Percentiles rank a stretch among this genome's conserved stretches.
Evolutionary conservation across 2,797 vertebrate genomes (phyloP).

Genomic region (Phrynocephalus forsythii): DNA sequence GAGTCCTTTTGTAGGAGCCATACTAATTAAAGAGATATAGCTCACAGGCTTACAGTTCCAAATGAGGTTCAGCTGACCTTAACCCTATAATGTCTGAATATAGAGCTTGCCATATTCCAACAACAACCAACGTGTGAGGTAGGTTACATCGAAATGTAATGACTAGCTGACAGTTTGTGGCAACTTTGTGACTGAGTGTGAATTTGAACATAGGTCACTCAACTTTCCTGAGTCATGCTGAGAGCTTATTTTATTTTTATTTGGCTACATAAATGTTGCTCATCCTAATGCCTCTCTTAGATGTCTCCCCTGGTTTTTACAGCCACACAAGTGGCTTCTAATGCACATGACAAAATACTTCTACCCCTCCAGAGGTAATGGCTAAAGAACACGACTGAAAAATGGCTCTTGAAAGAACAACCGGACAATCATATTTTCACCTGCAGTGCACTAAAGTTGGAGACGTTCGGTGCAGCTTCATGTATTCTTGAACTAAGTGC

Average conservation of each 20-base stretch:
- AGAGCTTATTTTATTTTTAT: background rate
- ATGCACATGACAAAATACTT: background rate
- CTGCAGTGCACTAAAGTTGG: constrained; percentile 97
- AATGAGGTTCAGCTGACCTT: no score
- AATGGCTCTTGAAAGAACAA: background rate
- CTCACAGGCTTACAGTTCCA: no score
- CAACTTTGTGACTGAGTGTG: background rate
- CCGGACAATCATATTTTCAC: constrained; percentile 66
- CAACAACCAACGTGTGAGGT: background rate
- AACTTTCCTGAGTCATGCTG: background rate
- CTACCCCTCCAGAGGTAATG: background rate
- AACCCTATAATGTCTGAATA: no score
- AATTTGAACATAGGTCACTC: background rate
- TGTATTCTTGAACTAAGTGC: constrained; percentile 92
- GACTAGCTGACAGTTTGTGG: background rate
- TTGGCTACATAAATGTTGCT: background rate
- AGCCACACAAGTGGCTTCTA: background rate
- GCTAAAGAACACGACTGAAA: background rate
- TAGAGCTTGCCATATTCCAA: no score
- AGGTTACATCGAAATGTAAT: background rate
- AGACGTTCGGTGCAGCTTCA: constrained; percentile 87
- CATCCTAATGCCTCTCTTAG: background rate
- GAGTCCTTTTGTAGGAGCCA: no score
- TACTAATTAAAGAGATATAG: no score
- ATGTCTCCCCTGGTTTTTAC: background rate